A percentile compares a stretch with the other conserved stretches of the same genome.
phyloP scores from a whole-genome alignment of 2,113 vertebrate species.

The Numida meleagris region DNA sequence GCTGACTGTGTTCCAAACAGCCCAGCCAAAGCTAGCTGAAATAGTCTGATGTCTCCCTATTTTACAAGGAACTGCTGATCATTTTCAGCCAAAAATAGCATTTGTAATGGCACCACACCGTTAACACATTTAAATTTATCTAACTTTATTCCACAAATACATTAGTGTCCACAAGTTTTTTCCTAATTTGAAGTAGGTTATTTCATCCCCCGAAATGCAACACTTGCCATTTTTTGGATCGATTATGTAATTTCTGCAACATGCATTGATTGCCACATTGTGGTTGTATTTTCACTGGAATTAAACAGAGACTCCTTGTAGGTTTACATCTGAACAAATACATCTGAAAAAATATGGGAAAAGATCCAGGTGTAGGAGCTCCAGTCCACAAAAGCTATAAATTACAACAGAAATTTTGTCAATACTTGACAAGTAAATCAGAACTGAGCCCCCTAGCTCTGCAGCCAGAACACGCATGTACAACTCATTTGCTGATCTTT shows the following conservation, averaged over 20 bases:
- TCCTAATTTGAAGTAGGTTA: neutral
- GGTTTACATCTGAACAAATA: neutral
- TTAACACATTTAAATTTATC: conserved; percentile 32
- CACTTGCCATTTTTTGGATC: neutral
- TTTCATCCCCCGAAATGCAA: neutral
- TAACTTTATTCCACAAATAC: neutral
- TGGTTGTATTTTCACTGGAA: neutral
- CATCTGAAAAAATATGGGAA: neutral
- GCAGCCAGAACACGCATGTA: neutral
- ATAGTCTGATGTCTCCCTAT: neutral
- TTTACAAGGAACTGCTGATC: neutral
- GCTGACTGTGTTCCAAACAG: neutral
- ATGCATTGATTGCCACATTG: neutral
- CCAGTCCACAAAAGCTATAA: neutral
- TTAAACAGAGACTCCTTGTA: neutral
- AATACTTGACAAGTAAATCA: neutral
- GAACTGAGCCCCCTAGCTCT: neutral
- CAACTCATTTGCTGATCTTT: neutral
- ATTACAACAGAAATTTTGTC: neutral
- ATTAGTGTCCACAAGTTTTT: neutral
- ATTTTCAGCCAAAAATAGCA: conserved; percentile 11
- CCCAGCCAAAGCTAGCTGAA: neutral
- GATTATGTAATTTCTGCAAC: neutral
- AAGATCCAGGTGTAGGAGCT: neutral
- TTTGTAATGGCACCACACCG: neutral